Evolutionary conservation across 2,113 vertebrate species (phyloP).

Genomic region (Acinonyx jubatus): DNA sequence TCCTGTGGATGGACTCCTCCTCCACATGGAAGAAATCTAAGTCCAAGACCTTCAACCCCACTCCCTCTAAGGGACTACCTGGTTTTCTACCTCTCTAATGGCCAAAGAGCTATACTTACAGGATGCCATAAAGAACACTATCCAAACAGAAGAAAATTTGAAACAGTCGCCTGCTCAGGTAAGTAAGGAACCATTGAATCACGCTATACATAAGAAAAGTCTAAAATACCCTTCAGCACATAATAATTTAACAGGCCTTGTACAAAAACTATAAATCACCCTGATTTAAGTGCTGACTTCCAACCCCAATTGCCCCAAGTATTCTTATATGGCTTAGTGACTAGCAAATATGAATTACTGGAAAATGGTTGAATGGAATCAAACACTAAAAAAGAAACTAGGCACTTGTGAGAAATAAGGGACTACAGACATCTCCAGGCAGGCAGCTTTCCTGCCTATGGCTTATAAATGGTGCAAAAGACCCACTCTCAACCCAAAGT

Average conservation of each 20-base stretch:
- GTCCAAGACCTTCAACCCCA: not conserved
- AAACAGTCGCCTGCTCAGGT: not conserved
- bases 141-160: slow-evolving; percentile 61
- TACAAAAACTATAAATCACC: slow-evolving; percentile 25
- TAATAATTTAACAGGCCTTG: slow-evolving; percentile 16
- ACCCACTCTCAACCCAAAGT: not conserved
- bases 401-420: not conserved
- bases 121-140: slow-evolving; percentile 32
- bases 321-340: not conserved
- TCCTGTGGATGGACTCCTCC: not conserved
- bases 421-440: not conserved
- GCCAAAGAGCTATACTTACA: not conserved
- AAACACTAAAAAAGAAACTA: slow-evolving; percentile 24
- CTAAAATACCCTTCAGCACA: slow-evolving; percentile 48
- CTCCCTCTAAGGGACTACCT: not conserved
- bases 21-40: not conserved
- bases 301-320: not conserved
- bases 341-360: slow-evolving; percentile 4
- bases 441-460: not conserved
- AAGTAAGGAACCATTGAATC: slow-evolving; percentile 57
- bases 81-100: not conserved
- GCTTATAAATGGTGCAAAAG: not conserved
- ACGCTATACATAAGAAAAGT: slow-evolving; percentile 8
- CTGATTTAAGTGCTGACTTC: slow-evolving; percentile 5
- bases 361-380: slow-evolving; percentile 3